Evolutionary conservation across 2,797 vertebrate species (phyloP), one percentile per base, ranked within the genome.

Genomic region (Craterocephalus amniculus): DNA sequence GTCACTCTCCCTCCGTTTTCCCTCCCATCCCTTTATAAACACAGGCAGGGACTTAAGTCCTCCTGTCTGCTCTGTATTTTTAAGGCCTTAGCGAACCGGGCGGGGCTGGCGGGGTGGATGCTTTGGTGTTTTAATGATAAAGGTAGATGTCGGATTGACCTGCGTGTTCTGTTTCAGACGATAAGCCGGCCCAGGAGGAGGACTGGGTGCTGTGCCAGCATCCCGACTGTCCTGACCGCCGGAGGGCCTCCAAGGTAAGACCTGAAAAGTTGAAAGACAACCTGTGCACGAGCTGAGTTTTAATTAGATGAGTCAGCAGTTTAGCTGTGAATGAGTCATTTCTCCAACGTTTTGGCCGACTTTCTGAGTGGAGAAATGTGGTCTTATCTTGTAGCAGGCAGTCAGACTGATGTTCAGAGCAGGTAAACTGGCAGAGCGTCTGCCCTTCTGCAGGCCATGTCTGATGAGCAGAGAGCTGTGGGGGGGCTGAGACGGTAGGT

Each of bases 161-260:
- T 0, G 27, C 76, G 66, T 75, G 83, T 72, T 84, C 69, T 84
- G 58, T 75, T 89, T 40, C 92, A 99, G 97, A 96, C 2, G 94
- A 97, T 82, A 94, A 91, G 86, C 89, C 93, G 0, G 87, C 84
- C 11, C 91, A 88, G 0, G 96, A 96, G 79, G 96, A 97, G 79
- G 94, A 95, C 38, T 93, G 82, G 72, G 94, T 95, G 64, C 79
- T 60, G 63, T 98, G 97, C 89, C 96, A 97, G 92, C 95, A 95
- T 67, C 95, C 95, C 0, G 89, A 95, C 89, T 97, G 96, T 82
- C 58, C 91, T 0, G 93, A 96, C 62, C 94, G 92, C 63, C 89
- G 94, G 54, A 93, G 94, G 13, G 96, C 95, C 0, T 85, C 93
- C 24, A 96, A 98, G 96, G 97, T 99, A 95, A 89, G 89, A 79